Conservation (phyloP, 92 coral and sea anemone genomes). For the Anthopleura xanthogrammica region DNA sequence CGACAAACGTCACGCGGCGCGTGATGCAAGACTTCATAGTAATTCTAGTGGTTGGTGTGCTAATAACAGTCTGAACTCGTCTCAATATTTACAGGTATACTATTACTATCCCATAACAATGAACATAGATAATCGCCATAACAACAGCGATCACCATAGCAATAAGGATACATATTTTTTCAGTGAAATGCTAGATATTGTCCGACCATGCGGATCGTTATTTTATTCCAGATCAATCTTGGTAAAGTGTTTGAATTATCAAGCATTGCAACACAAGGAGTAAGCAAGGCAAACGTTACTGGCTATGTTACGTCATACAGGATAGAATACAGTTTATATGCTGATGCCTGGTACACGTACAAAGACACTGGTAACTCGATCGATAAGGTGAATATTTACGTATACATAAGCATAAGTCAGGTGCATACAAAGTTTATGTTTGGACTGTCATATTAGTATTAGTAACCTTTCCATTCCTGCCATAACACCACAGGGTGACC, state of each 20-base stretch:
- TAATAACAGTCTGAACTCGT: not conserved
- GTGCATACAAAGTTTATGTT: too few species aligned
- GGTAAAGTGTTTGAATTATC: conserved; percentile 23
- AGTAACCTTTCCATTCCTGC: too few species aligned
- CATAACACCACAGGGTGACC: not conserved
- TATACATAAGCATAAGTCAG: not conserved
- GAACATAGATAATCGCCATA: not conserved
- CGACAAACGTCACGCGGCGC: conserved; percentile 29
- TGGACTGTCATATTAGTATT: too few species aligned
- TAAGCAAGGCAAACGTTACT: conserved; percentile 5
- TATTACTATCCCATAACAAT: not conserved
- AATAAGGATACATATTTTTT: not conserved
- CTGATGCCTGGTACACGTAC: conserved; percentile 21
- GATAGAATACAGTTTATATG: conserved; percentile 14
- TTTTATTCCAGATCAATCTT: conserved; percentile 15
- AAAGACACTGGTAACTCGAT: not conserved
- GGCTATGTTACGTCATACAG: conserved; percentile 33
- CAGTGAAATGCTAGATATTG: too few species aligned
- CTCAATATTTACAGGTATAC: conserved; percentile 37
- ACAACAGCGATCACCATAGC: not conserved
- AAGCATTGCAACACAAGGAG: conserved; percentile 36
- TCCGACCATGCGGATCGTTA: too few species aligned
- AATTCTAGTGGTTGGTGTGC: conserved; percentile 34
- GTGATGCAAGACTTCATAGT: conserved; percentile 26
- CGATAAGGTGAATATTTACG: conserved; percentile 4